phyloP scores from a whole-genome alignment of 2,113 vertebrate genomes.

The Notechis scutatus region DNA sequence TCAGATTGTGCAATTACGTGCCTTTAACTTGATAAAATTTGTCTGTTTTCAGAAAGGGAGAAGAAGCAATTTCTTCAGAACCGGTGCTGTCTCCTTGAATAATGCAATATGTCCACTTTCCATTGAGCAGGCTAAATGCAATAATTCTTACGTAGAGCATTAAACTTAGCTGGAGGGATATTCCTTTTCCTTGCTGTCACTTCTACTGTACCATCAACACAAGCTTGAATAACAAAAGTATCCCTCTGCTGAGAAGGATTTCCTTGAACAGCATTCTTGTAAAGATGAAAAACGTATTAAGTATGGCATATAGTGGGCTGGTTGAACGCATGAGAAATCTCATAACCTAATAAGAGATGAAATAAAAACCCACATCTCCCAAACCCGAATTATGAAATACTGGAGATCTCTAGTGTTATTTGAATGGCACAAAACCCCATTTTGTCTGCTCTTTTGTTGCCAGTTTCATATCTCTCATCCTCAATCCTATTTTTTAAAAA shows the following conservation, averaged over 20 bases:
- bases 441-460: not conserved
- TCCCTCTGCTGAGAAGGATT: not conserved
- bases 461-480: not conserved
- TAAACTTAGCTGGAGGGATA: not conserved
- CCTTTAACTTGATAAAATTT: slow-evolving; percentile 28
- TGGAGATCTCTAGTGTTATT: not conserved
- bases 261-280: slow-evolving; percentile 25
- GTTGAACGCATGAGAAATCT: not conserved
- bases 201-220: not conserved
- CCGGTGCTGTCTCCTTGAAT: not conserved
- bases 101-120: not conserved
- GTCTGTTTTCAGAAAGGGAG: slow-evolving; percentile 2
- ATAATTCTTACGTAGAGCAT: slow-evolving; percentile 27
- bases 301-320: not conserved
- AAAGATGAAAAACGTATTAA: not conserved
- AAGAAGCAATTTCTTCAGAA: not conserved
- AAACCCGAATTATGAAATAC: not conserved
- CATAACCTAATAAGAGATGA: not conserved
- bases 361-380: not conserved
- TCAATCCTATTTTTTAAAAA: not conserved
- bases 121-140: slow-evolving; percentile 21
- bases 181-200: not conserved
- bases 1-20: not conserved
- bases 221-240: slow-evolving; percentile 12
- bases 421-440: not conserved